Base-by-base conservation (phyloP, 2,888 invertebrate genomes). In the Euplagia quadripunctaria region DNA sequence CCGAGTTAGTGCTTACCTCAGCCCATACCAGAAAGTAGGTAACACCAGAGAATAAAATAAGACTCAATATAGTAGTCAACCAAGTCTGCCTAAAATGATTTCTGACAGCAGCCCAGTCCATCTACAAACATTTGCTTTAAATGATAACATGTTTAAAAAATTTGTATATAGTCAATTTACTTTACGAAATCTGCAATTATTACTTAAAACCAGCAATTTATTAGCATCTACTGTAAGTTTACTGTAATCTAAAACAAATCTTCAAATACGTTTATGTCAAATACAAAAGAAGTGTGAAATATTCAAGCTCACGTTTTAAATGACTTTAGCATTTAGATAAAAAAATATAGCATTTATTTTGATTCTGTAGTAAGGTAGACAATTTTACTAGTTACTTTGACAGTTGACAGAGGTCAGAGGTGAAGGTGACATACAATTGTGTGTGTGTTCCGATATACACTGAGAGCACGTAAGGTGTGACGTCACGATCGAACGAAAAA, bases 21-120 rank as follows among this genome's bases (percentile, higher is more conserved):
- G 98, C 98, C 98, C 98, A 98, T 88, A 98, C 96, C 69, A 98
- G 94, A 42, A 98, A 96, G 86, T 96, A 97, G 81, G 97, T 96
- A 52, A 98, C 98, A 58, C 96, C 96, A 49, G 96, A 90, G 88
- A 97, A 97, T 65, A 98, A 93, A 71, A 97, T 87, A 58, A 97
- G 90, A 70, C 98, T 98, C 77, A 98, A 96, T 41, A 97, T 88
- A 68, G 97, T 97, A 58, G 97, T 97, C 7, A 98, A 88, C 98
- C 98, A 98, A 77, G 97, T 97, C 86, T 97, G 96, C 87, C 96
- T 96, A 80, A 97, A 97, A 86, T 97, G 97, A 83, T 96, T 96
- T 78, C 75, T 88, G 49, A 94, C 87, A 73, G 91, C 84, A 64
- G 85, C 72, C 92, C 93, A 94, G 83, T 93, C 93, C 94, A 95